Evolutionary conservation across 2,888 invertebrate species (phyloP), one percentile per base, ranked within the genome.

Genomic region (Chymomyza amoena): DNA sequence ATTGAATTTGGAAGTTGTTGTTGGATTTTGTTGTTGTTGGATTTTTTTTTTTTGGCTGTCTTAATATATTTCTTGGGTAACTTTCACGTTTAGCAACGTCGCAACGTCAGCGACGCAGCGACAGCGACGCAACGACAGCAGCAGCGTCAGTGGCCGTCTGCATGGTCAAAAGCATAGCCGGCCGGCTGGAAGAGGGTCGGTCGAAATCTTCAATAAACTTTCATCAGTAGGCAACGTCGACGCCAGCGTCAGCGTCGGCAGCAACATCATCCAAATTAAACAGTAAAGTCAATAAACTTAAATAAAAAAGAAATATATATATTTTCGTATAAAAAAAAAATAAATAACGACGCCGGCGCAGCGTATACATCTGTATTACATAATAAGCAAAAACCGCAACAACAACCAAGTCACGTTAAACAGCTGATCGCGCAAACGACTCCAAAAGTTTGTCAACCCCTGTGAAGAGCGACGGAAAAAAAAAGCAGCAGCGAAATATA

Each of bases 361-460:
- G 2, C 20, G 15, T 79, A 71, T 77, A 77, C 69, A 69, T 71
- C 69, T 71, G 76, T 67, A 76, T 84, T 84, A 85, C 78, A 84
- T 85, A 84, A 84, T 73, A 70, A 75, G 54, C 78, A 60, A 54
- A 65, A 64, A 65, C 69, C 54, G 63, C 50, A 51, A 57, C 64
- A 59, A 65, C 65, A 51, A 50, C 32, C 56, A 64, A 66, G 72
- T 69, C 78, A 78, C 73, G 75, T 75, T 71, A 76, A 77, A 69
- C 79, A 79, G 79, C 79, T 79, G 79, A 80, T 74, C 73, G 52
- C 20, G 45, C 28, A 50, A 65, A 28, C 59, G 32, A 68, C 52
- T 64, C 69, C 50, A 69, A 78, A 77, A 78, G 84, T 80, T 85
- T 84, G 85, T 78, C 85, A 84, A 84, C 84, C 84, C 81, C 81